Evolutionary conservation across 2,113 vertebrate genomes (phyloP).

Genomic region (Trichechus manatus): DNA sequence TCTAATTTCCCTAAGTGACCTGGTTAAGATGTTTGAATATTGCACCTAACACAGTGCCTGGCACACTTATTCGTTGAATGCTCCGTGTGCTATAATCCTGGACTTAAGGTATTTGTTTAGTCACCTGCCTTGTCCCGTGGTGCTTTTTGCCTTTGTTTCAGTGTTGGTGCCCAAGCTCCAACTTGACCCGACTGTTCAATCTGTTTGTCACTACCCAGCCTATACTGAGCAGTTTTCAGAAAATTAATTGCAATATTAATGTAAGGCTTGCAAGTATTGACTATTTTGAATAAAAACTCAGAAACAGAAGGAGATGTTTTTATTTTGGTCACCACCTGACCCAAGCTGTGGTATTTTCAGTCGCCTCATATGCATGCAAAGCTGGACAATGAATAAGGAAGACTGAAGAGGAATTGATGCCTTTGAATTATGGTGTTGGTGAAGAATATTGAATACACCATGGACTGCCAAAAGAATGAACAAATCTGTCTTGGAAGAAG

Average conservation of each 20-base stretch:
- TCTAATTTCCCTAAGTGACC: neutral
- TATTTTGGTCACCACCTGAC: neutral
- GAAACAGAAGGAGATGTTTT: neutral
- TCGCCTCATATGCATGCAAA: no score
- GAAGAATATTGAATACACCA: no score
- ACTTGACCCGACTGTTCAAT: neutral
- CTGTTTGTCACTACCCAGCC: neutral
- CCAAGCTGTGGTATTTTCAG: no score
- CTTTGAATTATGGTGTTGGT: no score
- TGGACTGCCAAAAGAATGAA: no score
- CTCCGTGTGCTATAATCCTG: neutral
- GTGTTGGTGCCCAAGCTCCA: neutral
- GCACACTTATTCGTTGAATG: neutral
- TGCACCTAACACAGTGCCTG: neutral
- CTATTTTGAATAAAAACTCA: conserved; percentile 31
- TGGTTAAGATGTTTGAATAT: neutral
- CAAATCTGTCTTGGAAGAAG: no score
- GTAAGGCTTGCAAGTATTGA: neutral
- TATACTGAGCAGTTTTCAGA: neutral
- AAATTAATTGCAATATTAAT: neutral
- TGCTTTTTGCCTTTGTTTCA: conserved; percentile 26
- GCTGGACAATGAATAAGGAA: no score
- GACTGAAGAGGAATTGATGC: no score
- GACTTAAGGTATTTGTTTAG: neutral
- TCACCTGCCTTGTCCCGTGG: neutral